phyloP scores from a whole-genome alignment of 2,113 vertebrate genomes.

The Ictalurus punctatus region DNA sequence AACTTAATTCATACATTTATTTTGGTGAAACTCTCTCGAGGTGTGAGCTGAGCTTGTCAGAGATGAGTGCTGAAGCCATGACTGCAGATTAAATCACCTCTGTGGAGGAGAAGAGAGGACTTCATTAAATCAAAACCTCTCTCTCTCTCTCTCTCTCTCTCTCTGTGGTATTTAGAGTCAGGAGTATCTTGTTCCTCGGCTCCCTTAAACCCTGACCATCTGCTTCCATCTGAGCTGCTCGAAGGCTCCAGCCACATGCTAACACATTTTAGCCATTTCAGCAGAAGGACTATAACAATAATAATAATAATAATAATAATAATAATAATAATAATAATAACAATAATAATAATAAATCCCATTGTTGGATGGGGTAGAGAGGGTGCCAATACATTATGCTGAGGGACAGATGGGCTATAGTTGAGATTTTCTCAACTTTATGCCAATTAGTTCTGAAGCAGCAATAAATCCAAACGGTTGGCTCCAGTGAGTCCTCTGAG shows the following conservation, averaged over 20 bases:
- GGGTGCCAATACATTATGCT: too few relatives aligned
- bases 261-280: conserved; percentile 29
- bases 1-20: conserved; percentile 47
- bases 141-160: background rate
- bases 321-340: too few relatives aligned
- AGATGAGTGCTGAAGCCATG: conserved; percentile 30
- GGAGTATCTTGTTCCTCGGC: conserved; percentile 7
- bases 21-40: conserved; percentile 40
- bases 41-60: conserved; percentile 47
- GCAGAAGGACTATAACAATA: background rate
- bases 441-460: too few relatives aligned
- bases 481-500: too few relatives aligned
- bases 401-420: too few relatives aligned
- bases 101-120: conserved; percentile 47
- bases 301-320: background rate
- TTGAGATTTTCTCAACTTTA: too few relatives aligned
- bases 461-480: too few relatives aligned
- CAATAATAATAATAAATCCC: too few relatives aligned
- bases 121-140: conserved; percentile 55
- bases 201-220: conserved; percentile 48
- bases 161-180: conserved; percentile 20
- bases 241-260: conserved; percentile 30
- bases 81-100: conserved; percentile 53
- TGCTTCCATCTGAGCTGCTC: conserved; percentile 34
- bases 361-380: too few relatives aligned